phyloP scores from a whole-genome alignment of 2,797 vertebrate genomes.

The Sternarchorhynchus goeldii region DNA sequence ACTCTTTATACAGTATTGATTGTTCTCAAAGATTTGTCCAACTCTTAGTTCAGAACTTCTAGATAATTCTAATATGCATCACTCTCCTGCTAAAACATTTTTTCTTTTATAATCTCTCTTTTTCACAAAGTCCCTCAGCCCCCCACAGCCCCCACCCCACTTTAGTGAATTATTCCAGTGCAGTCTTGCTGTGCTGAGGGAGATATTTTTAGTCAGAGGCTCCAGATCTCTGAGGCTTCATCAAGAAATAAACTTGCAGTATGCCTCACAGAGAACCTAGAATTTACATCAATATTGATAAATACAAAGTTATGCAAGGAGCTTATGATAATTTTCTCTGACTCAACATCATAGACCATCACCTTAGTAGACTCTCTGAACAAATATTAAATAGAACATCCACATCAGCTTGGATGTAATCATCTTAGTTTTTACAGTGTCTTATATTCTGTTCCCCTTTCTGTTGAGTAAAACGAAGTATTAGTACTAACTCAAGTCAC shows the following conservation, averaged over 20 bases:
- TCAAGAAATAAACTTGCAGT: constrained; percentile 28
- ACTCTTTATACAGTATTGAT: constrained; percentile 22
- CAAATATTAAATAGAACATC: neutral
- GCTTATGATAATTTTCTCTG: constrained; percentile 12
- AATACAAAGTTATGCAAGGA: constrained; percentile 24
- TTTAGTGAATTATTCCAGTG: constrained; percentile 57
- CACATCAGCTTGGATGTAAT: neutral
- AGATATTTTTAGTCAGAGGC: constrained; percentile 67
- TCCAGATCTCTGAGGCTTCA: constrained; percentile 51
- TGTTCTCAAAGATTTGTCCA: constrained; percentile 4
- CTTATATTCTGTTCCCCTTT: neutral
- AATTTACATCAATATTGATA: constrained; percentile 34
- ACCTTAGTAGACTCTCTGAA: neutral
- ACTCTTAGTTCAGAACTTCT: constrained; percentile 4
- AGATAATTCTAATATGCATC: constrained; percentile 14
- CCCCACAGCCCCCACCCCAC: neutral
- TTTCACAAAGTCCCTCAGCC: neutral
- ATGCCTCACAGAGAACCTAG: constrained; percentile 19
- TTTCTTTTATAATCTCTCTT: constrained; percentile 19
- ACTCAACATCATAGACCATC: constrained; percentile 13
- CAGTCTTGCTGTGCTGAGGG: constrained; percentile 57
- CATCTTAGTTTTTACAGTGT: neutral
- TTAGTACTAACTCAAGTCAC: neutral
- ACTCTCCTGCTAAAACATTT: constrained; percentile 35
- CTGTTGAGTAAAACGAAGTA: neutral